phyloP scores from a whole-genome alignment of 2,113 vertebrate genomes.

The Podarcis cretensis region DNA sequence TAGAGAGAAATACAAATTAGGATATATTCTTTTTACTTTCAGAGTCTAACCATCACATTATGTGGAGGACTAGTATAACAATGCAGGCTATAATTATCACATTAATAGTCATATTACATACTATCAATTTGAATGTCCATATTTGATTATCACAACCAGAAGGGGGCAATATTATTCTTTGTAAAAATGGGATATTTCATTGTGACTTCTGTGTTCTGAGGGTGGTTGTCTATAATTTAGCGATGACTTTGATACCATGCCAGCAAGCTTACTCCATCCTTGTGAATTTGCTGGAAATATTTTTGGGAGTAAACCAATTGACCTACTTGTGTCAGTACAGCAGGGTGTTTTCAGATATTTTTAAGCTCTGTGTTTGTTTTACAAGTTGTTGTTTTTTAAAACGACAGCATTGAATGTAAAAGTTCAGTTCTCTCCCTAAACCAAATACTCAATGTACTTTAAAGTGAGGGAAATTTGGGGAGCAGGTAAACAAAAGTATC shows the following conservation, averaged over 20 bases:
- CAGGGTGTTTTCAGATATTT: neutral
- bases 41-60: no score
- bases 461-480: neutral
- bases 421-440: neutral
- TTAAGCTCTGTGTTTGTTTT: neutral
- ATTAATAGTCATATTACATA: neutral
- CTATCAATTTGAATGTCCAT: neutral
- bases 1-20: neutral
- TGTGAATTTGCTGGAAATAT: neutral
- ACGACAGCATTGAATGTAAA: neutral
- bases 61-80: neutral
- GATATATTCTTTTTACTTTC: neutral
- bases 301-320: neutral
- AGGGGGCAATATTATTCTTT: conserved; percentile 53
- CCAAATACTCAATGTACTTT: neutral
- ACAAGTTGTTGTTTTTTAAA: neutral
- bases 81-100: neutral
- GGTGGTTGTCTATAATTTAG: conserved; percentile 6
- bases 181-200: conserved; percentile 8
- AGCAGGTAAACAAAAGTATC: neutral
- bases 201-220: neutral
- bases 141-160: conserved; percentile 39
- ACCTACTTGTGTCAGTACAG: neutral
- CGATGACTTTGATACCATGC: neutral
- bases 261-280: neutral